Evolutionary conservation across 2,888 invertebrate genomes (phyloP), one percentile per base, ranked within the genome.

Genomic region (Acleris cristana): DNA sequence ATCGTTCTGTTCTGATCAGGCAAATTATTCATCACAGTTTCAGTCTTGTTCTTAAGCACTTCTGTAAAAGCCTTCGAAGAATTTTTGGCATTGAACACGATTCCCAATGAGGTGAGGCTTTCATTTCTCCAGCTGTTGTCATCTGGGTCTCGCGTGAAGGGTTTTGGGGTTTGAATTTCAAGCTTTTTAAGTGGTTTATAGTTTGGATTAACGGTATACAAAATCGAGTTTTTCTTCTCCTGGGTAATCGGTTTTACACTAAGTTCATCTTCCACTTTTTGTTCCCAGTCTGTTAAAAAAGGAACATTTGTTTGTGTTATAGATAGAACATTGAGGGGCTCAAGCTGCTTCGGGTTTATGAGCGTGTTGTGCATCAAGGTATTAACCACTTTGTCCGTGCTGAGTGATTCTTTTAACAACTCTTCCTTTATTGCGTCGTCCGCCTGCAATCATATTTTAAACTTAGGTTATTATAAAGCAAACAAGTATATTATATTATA

Each of bases 51-150:
- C 75, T 88, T 92, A 19, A 92, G 76, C 19, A 92, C 90, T 79
- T 91, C 83, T 63, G 88, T 91, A 69, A 90, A 89, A 21, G 90
- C 87, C 74, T 90, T 92, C 1, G 92, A 84, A 16, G 91, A 86
- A 72, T 90, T 90, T 70, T 89, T 91, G 0, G 90, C 86, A 72
- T 92, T 92, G 69, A 91, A 92, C 18, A 92, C 91, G n/a, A 92
- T 92, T 30, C 92, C 92, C 48, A 90, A 69, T 5, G 89, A 90
- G 71, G 88, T 92, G 53, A 92, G 85, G 70, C 92, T 92, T 78
- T 92, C 90, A 70, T 92, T 92, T 76, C 92, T 84, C 92, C 92
- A 92, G 69, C 90, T 91, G 67, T 91, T 91, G 69, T 92, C 92
- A 64, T 92, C 92, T 0, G 92, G 92, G 64, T 92, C 84, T 74